Percentiles rank a stretch among this genome's conserved stretches.
phyloP scores from a whole-genome alignment of 1,140 invertebrate species.

The Drosophila mayri region DNA sequence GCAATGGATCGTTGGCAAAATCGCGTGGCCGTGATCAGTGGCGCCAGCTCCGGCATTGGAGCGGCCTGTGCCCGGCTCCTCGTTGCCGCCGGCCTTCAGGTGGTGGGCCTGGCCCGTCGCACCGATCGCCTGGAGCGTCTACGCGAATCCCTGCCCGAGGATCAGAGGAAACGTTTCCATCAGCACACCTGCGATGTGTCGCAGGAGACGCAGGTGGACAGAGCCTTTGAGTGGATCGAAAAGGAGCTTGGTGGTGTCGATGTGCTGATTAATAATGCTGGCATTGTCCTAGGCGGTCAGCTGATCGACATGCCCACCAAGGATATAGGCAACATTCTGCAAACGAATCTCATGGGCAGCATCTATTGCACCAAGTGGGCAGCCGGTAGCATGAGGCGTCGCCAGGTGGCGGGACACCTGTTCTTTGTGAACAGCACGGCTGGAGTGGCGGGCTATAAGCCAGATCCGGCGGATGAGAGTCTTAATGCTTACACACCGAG shows the following conservation, averaged over 20 bases:
- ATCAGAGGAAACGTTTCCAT: constrained; percentile 82
- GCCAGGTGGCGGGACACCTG: constrained; percentile 89
- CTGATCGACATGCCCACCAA: constrained; percentile 76
- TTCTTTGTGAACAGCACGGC: constrained; percentile 89
- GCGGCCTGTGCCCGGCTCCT: constrained; percentile 85
- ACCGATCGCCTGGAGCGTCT: constrained; percentile 65
- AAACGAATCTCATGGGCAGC: constrained; percentile 90
- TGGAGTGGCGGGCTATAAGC: constrained; percentile 85
- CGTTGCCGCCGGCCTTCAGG: constrained; percentile 86
- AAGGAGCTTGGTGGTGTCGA: constrained; percentile 88
- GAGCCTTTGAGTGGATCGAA: constrained; percentile 88
- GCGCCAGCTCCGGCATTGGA: constrained; percentile 88
- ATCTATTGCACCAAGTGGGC: constrained; percentile 89
- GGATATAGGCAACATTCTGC: constrained; percentile 86
- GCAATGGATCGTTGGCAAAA: constrained; percentile 86
- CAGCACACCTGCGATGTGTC: constrained; percentile 88
- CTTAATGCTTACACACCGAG: constrained; percentile 87
- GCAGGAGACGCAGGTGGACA: constrained; percentile 88
- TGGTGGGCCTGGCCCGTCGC: constrained; percentile 84
- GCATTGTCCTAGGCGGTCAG: constrained; percentile 85
- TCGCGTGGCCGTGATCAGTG: constrained; percentile 88
- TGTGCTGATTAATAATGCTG: constrained; percentile 92
- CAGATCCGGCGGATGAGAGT: constrained; percentile 80
- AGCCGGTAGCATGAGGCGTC: constrained; percentile 88
- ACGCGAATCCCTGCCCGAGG: constrained; percentile 61